Conservation (phyloP, 2,113 vertebrate species). For the Pteronura brasiliensis region DNA sequence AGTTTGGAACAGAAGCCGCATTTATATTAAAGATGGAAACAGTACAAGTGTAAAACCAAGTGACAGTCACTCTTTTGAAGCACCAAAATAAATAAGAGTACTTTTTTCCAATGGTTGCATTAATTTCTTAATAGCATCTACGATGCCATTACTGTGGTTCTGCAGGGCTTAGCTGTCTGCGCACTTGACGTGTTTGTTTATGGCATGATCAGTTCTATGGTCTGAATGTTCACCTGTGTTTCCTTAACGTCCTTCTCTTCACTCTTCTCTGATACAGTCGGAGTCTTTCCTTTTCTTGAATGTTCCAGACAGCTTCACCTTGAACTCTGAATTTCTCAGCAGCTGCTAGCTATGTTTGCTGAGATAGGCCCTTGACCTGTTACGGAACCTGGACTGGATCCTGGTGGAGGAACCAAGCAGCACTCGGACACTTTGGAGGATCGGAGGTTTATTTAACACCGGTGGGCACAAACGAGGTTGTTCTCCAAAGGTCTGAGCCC, state of each 20-base stretch:
- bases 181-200: constrained; percentile 92
- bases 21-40: constrained; percentile 92
- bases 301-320: constrained; percentile 91
- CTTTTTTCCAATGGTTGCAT: constrained; percentile 79
- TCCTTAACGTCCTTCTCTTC: constrained; percentile 94
- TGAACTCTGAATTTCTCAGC: constrained; percentile 95
- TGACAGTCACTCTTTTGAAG: constrained; percentile 82
- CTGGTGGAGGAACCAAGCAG: too few species aligned
- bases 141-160: constrained; percentile 93
- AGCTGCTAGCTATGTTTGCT: constrained; percentile 92
- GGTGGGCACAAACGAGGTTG: too few species aligned
- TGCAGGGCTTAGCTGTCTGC: constrained; percentile 91
- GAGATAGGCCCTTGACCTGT: constrained; percentile 91
- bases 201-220: constrained; percentile 93
- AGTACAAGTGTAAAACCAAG: constrained; percentile 90
- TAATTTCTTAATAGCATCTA: constrained; percentile 93
- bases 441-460: too few species aligned
- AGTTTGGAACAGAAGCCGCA: constrained; percentile 84
- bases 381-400: too few species aligned
- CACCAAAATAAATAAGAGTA: constrained; percentile 70
- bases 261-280: constrained; percentile 92
- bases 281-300: constrained; percentile 93
- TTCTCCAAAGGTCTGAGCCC: too few species aligned
- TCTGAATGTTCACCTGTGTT: constrained; percentile 91
- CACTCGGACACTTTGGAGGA: too few species aligned